Conservation (phyloP, 2,113 vertebrate genomes). For the Psammodynastes pulverulentus region DNA sequence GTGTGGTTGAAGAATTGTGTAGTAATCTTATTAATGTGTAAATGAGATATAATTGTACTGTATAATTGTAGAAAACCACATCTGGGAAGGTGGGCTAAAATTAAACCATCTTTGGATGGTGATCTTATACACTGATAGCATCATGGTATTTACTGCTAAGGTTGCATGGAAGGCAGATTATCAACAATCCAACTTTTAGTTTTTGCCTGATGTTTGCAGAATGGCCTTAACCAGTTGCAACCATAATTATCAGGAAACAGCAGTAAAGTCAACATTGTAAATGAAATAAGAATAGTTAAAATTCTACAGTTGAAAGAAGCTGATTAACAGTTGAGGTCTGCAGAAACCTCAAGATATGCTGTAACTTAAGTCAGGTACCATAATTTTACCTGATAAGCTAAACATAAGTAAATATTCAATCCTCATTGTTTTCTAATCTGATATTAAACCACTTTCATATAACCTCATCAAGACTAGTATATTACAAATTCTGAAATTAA, state of each 20-base stretch:
- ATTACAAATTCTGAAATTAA: background rate
- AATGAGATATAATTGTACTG: background rate
- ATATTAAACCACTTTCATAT: background rate
- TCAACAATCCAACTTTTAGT: background rate
- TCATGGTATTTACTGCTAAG: background rate
- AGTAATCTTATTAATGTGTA: background rate
- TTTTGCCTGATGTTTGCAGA: background rate
- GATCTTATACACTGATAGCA: background rate
- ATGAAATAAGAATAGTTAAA: background rate
- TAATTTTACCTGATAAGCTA: background rate
- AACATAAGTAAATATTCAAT: background rate
- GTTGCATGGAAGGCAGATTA: background rate
- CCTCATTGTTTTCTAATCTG: background rate
- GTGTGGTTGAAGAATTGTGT: background rate
- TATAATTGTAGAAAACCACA: background rate
- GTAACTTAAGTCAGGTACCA: background rate
- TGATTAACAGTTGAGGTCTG: background rate
- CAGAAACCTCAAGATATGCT: background rate
- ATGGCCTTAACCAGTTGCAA: background rate
- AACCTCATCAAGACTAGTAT: background rate
- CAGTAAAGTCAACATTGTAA: background rate
- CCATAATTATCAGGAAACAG: background rate
- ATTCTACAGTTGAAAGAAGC: background rate
- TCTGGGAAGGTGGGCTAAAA: background rate
- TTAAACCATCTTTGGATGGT: background rate